These are phyloP conservation scores for Thinocorus orbignyianus DNA, from an alignment of 2,113 vertebrate genomes.

Conservation along the genomic window DNA sequence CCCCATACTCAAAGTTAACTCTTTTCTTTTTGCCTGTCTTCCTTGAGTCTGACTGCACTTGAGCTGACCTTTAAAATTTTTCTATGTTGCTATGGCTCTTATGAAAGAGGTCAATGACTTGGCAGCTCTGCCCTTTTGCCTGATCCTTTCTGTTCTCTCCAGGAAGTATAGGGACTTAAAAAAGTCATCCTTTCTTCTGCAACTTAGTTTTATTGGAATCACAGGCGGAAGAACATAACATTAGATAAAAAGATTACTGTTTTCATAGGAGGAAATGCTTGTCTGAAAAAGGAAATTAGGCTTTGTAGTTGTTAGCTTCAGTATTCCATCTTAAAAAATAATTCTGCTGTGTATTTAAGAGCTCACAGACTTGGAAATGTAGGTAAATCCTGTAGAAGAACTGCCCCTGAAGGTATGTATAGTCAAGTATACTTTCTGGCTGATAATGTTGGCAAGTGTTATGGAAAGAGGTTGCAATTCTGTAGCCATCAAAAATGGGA, in stretches of 20 bases:
- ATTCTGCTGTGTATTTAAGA: background rate
- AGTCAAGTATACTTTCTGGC: background rate
- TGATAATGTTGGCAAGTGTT: background rate
- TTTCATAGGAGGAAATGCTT: background rate
- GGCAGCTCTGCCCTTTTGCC: slow-evolving; percentile 38
- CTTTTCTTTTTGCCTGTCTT: background rate
- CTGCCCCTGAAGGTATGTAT: background rate
- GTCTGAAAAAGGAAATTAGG: background rate
- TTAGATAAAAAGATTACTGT: background rate
- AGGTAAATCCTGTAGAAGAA: background rate
- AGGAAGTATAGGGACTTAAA: background rate
- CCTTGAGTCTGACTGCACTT: background rate
- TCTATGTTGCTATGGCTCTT: background rate
- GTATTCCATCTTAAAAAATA: background rate
- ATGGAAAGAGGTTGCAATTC: background rate
- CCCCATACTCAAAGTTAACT: background rate
- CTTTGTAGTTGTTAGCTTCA: background rate
- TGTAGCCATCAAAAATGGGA: background rate
- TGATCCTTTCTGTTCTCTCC: background rate
- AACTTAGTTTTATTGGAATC: background rate
- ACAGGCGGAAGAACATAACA: background rate
- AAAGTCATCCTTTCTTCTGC: background rate
- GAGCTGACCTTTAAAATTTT: slow-evolving; percentile 48
- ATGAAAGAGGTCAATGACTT: background rate
- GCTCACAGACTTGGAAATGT: background rate